Conservation (phyloP, 2,797 vertebrate genomes). For the Cichlasoma orientale region DNA sequence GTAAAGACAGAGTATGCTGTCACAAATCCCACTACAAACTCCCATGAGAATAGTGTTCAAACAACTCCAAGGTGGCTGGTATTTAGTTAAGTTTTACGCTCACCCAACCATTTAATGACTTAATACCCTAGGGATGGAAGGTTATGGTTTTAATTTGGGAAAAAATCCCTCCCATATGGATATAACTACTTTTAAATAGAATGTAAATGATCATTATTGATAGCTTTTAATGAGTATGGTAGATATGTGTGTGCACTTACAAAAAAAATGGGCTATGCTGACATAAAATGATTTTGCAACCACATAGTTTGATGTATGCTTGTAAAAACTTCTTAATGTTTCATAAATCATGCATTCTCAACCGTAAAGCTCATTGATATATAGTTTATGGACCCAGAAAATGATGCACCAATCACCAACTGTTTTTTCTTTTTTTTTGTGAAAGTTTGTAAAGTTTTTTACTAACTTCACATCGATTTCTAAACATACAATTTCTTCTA, state of each 20-base stretch:
- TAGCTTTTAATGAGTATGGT: conserved; percentile 41
- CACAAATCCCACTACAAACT: conserved; percentile 42
- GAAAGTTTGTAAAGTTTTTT: fast-evolving
- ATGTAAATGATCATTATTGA: conserved; percentile 32
- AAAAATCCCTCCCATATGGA: conserved; percentile 36
- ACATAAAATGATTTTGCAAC: not conserved
- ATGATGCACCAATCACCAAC: fast-evolving
- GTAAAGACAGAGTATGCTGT: conserved; percentile 43
- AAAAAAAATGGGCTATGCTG: conserved; percentile 14
- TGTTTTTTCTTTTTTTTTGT: not conserved
- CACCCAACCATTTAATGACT: conserved; percentile 59
- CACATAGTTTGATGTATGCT: not conserved
- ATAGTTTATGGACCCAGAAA: not conserved
- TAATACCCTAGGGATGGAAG: conserved; percentile 32
- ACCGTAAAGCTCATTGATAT: too few relatives aligned
- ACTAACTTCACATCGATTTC: too few relatives aligned
- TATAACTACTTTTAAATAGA: not conserved
- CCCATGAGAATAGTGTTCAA: conserved; percentile 42
- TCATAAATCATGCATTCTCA: not conserved
- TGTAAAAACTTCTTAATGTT: not conserved
- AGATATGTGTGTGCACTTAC: not conserved
- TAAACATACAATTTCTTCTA: too few relatives aligned
- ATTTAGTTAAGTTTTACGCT: conserved; percentile 68
- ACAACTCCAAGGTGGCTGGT: conserved; percentile 59
- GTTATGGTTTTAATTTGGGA: conserved; percentile 49